These are phyloP conservation scores for Petrosia ficiformis DNA, from an alignment of 37 sponge, comb jelly and placozoan species.

Conservation along the genomic window DNA sequence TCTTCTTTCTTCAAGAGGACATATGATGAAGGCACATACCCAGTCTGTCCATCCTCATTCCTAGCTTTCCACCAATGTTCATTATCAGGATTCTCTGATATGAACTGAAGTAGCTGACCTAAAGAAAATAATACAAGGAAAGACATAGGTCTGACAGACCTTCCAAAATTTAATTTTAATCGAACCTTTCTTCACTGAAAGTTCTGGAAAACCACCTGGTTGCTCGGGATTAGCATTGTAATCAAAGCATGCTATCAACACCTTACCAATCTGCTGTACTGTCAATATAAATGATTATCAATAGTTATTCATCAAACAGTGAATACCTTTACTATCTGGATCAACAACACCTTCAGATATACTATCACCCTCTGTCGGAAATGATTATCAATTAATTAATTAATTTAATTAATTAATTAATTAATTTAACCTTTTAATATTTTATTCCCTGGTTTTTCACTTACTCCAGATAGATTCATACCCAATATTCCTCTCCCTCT, in stretches of 20 bases:
- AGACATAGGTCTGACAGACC: not conserved
- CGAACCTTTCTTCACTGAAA: conserved; percentile 45
- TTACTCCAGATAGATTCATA: not conserved
- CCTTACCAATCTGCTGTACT: not conserved
- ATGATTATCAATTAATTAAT: too few relatives aligned
- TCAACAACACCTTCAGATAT: too few relatives aligned
- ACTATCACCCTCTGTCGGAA: too few relatives aligned
- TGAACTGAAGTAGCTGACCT: conserved; percentile 44
- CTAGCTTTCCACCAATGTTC: conserved; percentile 74
- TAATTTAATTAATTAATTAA: too few relatives aligned
- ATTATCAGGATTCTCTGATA: conserved; percentile 49
- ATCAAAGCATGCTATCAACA: conserved; percentile 19
- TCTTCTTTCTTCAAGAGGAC: conserved; percentile 40
- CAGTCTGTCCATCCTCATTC: conserved; percentile 44
- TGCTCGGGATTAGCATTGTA: conserved; percentile 38
- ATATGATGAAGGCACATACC: conserved; percentile 69
- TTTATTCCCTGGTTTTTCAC: not conserved
- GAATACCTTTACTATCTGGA: too few relatives aligned
- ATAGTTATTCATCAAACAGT: not conserved
- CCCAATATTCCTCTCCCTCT: not conserved
- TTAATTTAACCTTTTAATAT: too few relatives aligned
- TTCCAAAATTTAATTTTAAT: not conserved
- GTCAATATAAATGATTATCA: not conserved
- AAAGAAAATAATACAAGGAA: not conserved
- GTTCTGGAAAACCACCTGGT: conserved; percentile 66